Evolutionary conservation across 2,888 invertebrate genomes (phyloP).

Genomic region (Heliconius cydno): DNA sequence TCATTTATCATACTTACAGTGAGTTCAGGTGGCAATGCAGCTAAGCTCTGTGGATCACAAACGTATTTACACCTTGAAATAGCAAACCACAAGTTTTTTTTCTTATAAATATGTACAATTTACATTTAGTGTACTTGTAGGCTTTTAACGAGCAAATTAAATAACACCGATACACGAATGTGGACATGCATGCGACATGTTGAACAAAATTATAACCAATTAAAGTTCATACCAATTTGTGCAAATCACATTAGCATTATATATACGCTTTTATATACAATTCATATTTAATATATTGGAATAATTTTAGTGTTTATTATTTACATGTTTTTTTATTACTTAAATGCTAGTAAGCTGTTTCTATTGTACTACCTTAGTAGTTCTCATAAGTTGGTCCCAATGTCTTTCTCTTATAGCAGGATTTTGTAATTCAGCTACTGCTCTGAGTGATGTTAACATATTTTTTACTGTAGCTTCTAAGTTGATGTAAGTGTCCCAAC

Average conservation of each 20-base stretch:
- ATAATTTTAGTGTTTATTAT: conserved; percentile 43
- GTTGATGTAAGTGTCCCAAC: conserved; percentile 95
- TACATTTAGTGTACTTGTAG: conserved; percentile 35
- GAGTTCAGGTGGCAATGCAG: conserved; percentile 90
- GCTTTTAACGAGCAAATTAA: conserved; percentile 37
- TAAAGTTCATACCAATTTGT: conserved; percentile 44
- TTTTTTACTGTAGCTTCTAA: conserved; percentile 97
- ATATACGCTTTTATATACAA: conserved; percentile 44
- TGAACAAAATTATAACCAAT: conserved; percentile 56
- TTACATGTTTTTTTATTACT: conserved; percentile 36
- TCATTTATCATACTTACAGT: conserved; percentile 86
- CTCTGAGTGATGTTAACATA: conserved; percentile 96
- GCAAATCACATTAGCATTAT: conserved; percentile 48
- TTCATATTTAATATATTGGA: conserved; percentile 1
- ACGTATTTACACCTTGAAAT: conserved; percentile 79
- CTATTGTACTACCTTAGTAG: conserved; percentile 89
- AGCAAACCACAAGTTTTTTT: conserved; percentile 48
- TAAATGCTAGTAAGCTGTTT: neutral
- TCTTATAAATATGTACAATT: conserved; percentile 40
- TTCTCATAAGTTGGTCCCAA: conserved; percentile 98
- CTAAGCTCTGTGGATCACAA: conserved; percentile 90
- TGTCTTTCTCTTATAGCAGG: conserved; percentile 97
- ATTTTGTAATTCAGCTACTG: conserved; percentile 97
- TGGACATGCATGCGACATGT: conserved; percentile 50
- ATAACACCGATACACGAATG: conserved; percentile 43